Percentiles rank a stretch among this genome's conserved stretches.
phyloP scores from a whole-genome alignment of 2,888 invertebrate species.

The Cecidostiba fungosa region DNA sequence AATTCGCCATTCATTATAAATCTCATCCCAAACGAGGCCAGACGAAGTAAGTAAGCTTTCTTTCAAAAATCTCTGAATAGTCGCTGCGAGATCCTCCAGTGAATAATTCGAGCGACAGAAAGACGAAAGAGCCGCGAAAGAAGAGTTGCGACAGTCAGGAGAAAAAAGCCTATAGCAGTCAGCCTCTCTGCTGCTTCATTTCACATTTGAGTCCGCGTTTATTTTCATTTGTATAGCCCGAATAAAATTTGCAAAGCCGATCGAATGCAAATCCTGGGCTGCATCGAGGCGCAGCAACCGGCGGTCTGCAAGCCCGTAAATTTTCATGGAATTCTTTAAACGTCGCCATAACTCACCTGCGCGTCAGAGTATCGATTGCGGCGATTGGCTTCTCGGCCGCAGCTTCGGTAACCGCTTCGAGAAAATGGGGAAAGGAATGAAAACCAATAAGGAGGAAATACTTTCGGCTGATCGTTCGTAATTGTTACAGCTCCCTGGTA shows the following conservation, averaged over 20 bases:
- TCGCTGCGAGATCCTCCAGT: constrained; percentile 26
- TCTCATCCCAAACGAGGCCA: neutral
- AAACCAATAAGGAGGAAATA: constrained; percentile 62
- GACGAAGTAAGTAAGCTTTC: neutral
- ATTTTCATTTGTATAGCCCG: constrained; percentile 56
- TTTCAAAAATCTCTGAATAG: constrained; percentile 31
- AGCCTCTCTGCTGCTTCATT: constrained; percentile 20
- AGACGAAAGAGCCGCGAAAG: neutral
- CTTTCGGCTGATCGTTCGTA: constrained; percentile 34
- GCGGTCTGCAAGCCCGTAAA: constrained; percentile 59
- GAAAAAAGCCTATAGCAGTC: constrained; percentile 20
- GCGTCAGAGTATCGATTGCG: constrained; percentile 61
- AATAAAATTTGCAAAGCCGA: constrained; percentile 63
- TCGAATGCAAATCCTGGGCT: constrained; percentile 61
- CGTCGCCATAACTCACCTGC: constrained; percentile 63
- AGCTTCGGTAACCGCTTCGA: neutral
- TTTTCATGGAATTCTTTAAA: constrained; percentile 66
- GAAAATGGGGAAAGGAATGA: constrained; percentile 60
- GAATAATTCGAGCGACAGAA: constrained; percentile 41
- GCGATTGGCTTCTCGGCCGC: constrained; percentile 60
- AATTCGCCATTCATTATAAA: constrained; percentile 31
- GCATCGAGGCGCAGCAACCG: constrained; percentile 1
- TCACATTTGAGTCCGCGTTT: constrained; percentile 45
- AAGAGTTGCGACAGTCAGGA: neutral
- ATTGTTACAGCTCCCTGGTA: constrained; percentile 31